Percentiles rank a stretch among this genome's conserved stretches.
Conservation (phyloP, 2,113 vertebrate species). For the Peucedramus taeniatus region DNA sequence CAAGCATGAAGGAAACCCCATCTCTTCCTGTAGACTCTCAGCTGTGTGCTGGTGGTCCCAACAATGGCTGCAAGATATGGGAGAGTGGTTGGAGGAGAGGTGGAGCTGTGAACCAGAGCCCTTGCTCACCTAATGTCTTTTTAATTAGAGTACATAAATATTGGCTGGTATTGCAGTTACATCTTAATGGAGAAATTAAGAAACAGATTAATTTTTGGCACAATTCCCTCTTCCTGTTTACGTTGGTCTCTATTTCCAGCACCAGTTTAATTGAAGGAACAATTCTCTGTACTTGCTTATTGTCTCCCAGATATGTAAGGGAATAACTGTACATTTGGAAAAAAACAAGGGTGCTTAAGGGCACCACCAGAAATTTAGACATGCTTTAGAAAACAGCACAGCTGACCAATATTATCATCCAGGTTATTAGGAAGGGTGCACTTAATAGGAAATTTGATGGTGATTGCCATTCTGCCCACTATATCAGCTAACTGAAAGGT, state of each 20-base stretch:
- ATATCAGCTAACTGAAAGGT: neutral
- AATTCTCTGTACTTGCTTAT: neutral
- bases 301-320: neutral
- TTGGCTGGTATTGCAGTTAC: neutral
- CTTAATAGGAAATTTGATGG: neutral
- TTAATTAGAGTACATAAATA: neutral
- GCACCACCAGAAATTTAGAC: neutral
- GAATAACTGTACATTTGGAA: neutral
- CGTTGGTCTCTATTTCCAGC: neutral
- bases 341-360: neutral
- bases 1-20: fast-evolving
- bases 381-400: neutral
- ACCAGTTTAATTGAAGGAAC: neutral
- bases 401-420: neutral
- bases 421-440: neutral
- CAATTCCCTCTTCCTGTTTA: neutral
- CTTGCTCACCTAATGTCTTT: neutral
- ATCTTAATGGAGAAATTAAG: neutral
- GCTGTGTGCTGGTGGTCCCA: neutral
- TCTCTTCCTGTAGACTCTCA: neutral
- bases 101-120: neutral
- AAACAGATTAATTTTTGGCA: slow-evolving; percentile 6
- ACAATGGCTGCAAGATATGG: neutral
- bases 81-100: neutral
- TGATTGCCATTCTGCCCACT: neutral